Conservation (phyloP, 2,113 vertebrate genomes). For the Phalacrocorax carbo region DNA sequence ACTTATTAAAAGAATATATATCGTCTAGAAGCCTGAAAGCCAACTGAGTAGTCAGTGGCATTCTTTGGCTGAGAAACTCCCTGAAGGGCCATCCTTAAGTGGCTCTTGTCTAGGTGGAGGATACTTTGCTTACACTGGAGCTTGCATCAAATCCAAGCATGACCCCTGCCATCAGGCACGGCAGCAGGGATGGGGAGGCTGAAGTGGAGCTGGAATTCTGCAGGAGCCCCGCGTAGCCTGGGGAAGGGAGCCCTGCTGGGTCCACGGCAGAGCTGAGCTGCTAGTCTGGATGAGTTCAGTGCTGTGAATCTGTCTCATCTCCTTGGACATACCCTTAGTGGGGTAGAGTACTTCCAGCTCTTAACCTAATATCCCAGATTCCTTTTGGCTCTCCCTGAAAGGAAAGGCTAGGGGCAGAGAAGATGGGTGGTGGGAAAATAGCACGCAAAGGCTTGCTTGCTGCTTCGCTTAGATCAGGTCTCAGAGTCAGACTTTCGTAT, state of each 20-base stretch:
- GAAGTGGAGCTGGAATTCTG: neutral
- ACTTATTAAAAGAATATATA: neutral
- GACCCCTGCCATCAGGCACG: neutral
- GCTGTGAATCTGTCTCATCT: neutral
- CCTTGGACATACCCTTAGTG: fast-evolving
- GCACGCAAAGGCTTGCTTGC: neutral
- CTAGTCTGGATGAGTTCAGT: neutral
- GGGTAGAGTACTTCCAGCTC: neutral
- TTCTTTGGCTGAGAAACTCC: neutral
- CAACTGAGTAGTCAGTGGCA: neutral
- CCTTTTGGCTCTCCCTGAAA: neutral
- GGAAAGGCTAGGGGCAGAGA: neutral
- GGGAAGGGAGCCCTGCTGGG: neutral
- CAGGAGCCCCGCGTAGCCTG: neutral
- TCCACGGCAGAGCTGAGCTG: neutral
- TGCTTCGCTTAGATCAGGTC: neutral
- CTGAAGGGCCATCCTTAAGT: neutral
- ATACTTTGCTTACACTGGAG: neutral
- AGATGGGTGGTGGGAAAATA: neutral
- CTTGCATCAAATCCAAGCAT: neutral
- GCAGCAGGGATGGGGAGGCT: neutral
- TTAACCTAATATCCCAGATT: neutral
- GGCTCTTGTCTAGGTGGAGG: neutral
- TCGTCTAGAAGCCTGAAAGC: neutral
- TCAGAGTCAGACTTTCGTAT: neutral